These are phyloP conservation scores for Campodea augens DNA, from an alignment of 1,140 invertebrate genomes.

Conservation along the genomic window DNA sequence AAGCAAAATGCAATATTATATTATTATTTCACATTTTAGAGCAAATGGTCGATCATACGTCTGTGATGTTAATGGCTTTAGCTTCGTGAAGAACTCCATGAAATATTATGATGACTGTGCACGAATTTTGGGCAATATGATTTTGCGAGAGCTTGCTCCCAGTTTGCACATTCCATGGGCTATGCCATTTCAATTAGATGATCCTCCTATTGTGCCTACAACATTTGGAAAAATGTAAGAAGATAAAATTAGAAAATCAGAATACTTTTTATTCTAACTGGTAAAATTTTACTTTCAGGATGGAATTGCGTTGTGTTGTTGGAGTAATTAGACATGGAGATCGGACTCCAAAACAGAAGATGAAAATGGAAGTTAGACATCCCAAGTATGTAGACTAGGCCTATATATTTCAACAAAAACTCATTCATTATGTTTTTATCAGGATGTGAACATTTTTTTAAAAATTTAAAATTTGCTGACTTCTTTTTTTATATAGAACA, in stretches of 20 bases:
- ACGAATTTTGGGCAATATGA: slow-evolving; percentile 89
- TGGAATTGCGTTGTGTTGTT: slow-evolving; percentile 95
- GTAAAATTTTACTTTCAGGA: slow-evolving; percentile 30
- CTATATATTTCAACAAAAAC: slow-evolving; percentile 2
- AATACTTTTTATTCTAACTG: background rate
- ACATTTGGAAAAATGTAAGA: slow-evolving; percentile 92
- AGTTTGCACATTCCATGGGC: slow-evolving; percentile 92
- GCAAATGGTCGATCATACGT: slow-evolving; percentile 97
- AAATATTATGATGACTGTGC: slow-evolving; percentile 99
- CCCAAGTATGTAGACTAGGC: slow-evolving; percentile 50
- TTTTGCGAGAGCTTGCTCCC: slow-evolving; percentile 77
- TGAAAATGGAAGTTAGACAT: slow-evolving; percentile 99
- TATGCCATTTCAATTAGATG: slow-evolving; percentile 89
- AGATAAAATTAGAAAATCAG: background rate
- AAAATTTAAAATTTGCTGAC: slow-evolving; percentile 1
- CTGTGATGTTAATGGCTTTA: slow-evolving; percentile 99
- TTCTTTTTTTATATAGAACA: slow-evolving; percentile 9
- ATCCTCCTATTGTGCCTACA: slow-evolving; percentile 96
- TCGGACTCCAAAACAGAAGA: slow-evolving; percentile 98
- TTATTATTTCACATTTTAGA: slow-evolving; percentile 30
- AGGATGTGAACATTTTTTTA: background rate
- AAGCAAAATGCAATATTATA: background rate
- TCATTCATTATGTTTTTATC: slow-evolving; percentile 1
- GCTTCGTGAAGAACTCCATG: slow-evolving; percentile 98
- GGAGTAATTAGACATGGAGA: slow-evolving; percentile 98